Evolutionary conservation across 2,113 vertebrate genomes (phyloP).

Genomic region (Mystacornis crossleyi): DNA sequence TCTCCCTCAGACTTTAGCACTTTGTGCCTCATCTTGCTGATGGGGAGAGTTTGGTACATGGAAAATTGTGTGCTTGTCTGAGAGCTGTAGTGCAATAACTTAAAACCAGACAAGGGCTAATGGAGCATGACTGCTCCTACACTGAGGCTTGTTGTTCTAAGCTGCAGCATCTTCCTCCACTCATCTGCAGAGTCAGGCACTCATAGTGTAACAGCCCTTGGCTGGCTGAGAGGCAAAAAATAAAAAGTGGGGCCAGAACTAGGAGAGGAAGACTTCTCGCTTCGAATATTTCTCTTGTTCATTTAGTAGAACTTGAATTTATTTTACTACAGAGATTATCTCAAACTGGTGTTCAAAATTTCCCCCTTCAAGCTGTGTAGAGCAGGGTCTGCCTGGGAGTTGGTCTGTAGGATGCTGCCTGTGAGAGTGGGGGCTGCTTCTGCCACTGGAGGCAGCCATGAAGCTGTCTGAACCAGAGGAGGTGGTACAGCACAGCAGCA

Average conservation of each 20-base stretch:
- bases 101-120: slow-evolving; percentile 25
- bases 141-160: background rate
- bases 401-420: background rate
- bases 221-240: background rate
- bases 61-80: slow-evolving; percentile 10
- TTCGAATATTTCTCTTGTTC: background rate
- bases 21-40: background rate
- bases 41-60: background rate
- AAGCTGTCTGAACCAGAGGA: background rate
- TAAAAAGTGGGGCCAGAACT: background rate
- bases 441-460: background rate
- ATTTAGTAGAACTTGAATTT: background rate
- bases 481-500: background rate
- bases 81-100: slow-evolving; percentile 27
- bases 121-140: background rate
- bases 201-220: background rate
- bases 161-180: background rate
- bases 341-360: background rate
- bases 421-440: background rate
- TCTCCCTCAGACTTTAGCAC: background rate
- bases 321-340: background rate
- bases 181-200: background rate
- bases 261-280: background rate
- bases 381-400: background rate
- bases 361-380: background rate